Evolutionary conservation across 2,797 vertebrate species (phyloP).

Genomic region (Corythornis leucogaster): DNA sequence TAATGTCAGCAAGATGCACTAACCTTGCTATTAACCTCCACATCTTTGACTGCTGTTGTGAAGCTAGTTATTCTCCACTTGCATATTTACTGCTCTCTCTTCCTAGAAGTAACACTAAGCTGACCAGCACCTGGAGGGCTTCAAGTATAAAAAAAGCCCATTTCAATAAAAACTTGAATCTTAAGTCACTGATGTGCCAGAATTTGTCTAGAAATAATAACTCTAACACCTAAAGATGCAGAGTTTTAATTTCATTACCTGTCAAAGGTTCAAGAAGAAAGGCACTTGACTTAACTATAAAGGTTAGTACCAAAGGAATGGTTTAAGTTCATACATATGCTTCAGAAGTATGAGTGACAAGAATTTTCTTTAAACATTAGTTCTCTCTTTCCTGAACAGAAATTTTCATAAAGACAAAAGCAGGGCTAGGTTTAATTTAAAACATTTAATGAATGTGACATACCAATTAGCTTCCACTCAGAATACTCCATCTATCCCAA

Average conservation of each 20-base stretch:
- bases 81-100: background rate
- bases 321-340: background rate
- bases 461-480: background rate
- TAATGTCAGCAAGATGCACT: background rate
- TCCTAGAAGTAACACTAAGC: conserved; percentile 23
- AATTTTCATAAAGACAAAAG: background rate
- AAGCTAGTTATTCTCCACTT: background rate
- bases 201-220: background rate
- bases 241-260: background rate
- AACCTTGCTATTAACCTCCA: background rate
- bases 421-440: background rate
- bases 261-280: background rate
- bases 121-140: background rate
- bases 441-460: background rate
- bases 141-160: background rate
- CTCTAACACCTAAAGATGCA: background rate
- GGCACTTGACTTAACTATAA: background rate
- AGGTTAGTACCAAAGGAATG: background rate
- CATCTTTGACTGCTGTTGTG: conserved; percentile 7
- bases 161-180: background rate
- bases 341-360: background rate
- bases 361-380: background rate
- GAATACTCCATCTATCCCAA: background rate
- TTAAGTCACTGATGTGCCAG: background rate
- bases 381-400: background rate